A percentile compares a stretch with the other conserved stretches of the same genome.
Evolutionary conservation across 2,797 vertebrate species (phyloP).

Genomic region (Syngnathus acus): DNA sequence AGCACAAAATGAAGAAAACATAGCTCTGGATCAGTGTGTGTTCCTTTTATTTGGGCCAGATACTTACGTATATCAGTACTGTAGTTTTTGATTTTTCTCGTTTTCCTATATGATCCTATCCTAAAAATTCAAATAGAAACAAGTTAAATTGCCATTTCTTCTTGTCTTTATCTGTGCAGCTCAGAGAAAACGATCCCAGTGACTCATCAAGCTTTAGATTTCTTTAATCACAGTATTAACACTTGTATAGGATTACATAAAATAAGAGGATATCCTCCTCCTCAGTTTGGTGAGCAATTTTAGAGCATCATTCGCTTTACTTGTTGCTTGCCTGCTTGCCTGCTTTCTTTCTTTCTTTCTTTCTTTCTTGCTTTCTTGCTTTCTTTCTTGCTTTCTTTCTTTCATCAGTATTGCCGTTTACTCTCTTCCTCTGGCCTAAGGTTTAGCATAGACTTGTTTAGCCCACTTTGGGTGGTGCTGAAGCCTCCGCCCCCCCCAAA

Average conservation of each 20-base stretch:
- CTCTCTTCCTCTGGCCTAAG: too few relatives aligned
- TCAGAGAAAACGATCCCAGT: slow-evolving; percentile 1
- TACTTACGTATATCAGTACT: not conserved
- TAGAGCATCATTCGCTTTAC: not conserved
- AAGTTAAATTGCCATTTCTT: not conserved
- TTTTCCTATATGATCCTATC: not conserved
- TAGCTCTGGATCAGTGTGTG: not conserved
- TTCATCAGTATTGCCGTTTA: too few relatives aligned
- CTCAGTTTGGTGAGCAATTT: not conserved
- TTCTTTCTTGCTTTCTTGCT: too few relatives aligned
- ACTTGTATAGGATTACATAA: not conserved
- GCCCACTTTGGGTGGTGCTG: too few relatives aligned
- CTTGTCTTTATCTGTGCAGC: not conserved
- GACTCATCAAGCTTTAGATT: not conserved
- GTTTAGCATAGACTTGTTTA: too few relatives aligned
- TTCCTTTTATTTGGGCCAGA: not conserved
- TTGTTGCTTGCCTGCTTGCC: not conserved
- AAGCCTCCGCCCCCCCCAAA: too few relatives aligned
- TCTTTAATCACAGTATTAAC: not conserved
- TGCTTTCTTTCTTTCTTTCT: too few relatives aligned
- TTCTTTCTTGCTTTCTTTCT: too few relatives aligned
- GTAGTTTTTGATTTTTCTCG: not conserved
- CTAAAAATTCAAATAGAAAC: not conserved
- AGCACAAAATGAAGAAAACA: not conserved
- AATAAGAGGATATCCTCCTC: slow-evolving; percentile 1